Evolutionary conservation across 2,888 invertebrate species (phyloP).

Genomic region (Coenonympha arcania): DNA sequence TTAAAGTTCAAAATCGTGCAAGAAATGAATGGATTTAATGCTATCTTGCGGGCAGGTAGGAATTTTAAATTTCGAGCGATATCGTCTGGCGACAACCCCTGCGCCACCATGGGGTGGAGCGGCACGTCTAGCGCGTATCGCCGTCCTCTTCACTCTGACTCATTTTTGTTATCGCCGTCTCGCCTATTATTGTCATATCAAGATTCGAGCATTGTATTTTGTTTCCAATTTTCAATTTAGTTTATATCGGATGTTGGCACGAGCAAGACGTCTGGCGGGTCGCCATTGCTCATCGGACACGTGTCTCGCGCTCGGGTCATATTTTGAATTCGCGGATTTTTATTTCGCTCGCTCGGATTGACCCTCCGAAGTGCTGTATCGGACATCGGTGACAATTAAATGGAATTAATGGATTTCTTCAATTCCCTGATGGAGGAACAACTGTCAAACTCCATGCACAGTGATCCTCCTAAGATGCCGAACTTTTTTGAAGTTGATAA

Average conservation of each 20-base stretch:
- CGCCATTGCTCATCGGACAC: conserved; percentile 56
- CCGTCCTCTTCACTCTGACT: conserved; percentile 46
- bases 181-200: conserved; percentile 73
- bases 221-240: conserved; percentile 74
- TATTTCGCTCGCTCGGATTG: conserved; percentile 24
- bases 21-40: conserved; percentile 34
- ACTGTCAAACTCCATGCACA: conserved; percentile 41
- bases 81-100: conserved; percentile 71
- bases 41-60: conserved; percentile 54
- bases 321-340: conserved; percentile 35
- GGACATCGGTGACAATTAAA: conserved; percentile 39
- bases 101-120: conserved; percentile 67
- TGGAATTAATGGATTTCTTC: conserved; percentile 66
- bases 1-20: conserved; percentile 51
- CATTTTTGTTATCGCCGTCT: conserved; percentile 54
- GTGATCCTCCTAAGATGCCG: conserved; percentile 59
- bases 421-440: conserved; percentile 59
- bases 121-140: conserved; percentile 49
- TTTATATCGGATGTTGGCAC: conserved; percentile 72
- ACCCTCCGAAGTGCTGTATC: conserved; percentile 36
- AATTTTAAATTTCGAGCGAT: conserved; percentile 64
- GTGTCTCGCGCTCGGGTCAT: conserved; percentile 44
- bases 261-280: conserved; percentile 64
- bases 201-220: conserved; percentile 72
- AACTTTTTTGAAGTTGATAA: conserved; percentile 68